These are phyloP conservation scores for Pterocles orientalis DNA, from an alignment of 2,113 vertebrate genomes.

Conservation along the genomic window DNA sequence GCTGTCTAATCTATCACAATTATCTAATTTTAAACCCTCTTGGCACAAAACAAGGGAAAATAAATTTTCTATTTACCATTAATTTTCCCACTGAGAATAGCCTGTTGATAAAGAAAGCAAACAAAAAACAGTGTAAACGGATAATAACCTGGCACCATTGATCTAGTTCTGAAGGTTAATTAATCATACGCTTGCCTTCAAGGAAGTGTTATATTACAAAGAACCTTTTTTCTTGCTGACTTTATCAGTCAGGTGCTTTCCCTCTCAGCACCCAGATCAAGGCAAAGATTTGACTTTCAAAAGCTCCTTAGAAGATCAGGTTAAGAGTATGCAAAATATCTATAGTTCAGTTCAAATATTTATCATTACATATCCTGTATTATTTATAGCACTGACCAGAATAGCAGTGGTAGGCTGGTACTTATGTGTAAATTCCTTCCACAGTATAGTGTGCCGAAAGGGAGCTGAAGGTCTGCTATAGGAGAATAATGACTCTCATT, in stretches of 20 bases:
- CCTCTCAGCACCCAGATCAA: neutral
- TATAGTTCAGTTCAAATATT: neutral
- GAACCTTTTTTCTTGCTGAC: neutral
- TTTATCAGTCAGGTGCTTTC: neutral
- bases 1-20: slow-evolving; percentile 31
- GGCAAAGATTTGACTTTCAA: slow-evolving; percentile 42
- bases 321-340: neutral
- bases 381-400: slow-evolving; percentile 51
- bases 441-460: neutral
- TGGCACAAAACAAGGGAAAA: neutral
- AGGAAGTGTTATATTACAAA: neutral
- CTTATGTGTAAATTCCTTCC: neutral
- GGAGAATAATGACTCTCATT: neutral
- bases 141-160: neutral
- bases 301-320: neutral
- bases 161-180: slow-evolving; percentile 34
- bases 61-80: slow-evolving; percentile 39
- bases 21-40: slow-evolving; percentile 33
- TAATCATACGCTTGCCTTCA: neutral
- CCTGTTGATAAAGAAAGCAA: slow-evolving; percentile 10
- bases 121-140: neutral
- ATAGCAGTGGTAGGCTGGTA: neutral
- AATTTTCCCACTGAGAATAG: neutral
- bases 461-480: neutral
- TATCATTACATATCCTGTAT: neutral